Base-by-base conservation (phyloP, 2,113 vertebrate species). In the Chamaetylas fuelleborni region DNA sequence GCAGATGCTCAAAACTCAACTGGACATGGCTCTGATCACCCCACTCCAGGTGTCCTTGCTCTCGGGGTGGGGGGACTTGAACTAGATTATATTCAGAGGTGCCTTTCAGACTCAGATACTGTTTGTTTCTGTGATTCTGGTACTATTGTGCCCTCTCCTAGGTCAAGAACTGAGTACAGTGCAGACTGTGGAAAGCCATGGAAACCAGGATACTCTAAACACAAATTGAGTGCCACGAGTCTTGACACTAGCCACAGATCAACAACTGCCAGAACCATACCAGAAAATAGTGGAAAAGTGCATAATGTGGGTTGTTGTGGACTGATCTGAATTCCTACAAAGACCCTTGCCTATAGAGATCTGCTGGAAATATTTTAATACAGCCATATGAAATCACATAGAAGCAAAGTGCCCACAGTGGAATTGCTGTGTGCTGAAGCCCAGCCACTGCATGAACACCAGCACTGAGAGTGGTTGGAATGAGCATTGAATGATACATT, bases 291-390 rank as follows among this genome's bases (percentile, higher is more conserved):
- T 42, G 33, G 23, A 84, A 61, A 61, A 2, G 8, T 48, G 8
- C 3, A 34, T n/a, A 62, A n/a, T 0, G 0, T 19, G 8, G 6
- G 19, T 51, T 6, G 3, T 4, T 65, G 67, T 42, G 22, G 7
- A 54, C 60, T 31, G 45, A n/a, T 58, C 8, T 54, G 31, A 45
- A 50, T 72, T 48, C 24, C 34, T 73, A 29, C 9, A 50, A 58
- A 64, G 50, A 50, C 10, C 3, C 4, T 36, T 67, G 11, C 14
- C 22, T 64, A 12, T 29, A 81, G 34, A 73, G 33, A 69, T 45
- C 17, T 65, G 22, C 23, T 58, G 31, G 13, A 57, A 51, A 38
- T 28, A 7, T 71, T 71, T 84, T 47, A 51, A 36, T 42, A 38
- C 10, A 84, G 29, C 12, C 13, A 4, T 20, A n/a, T 0, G 0